Conservation (phyloP, 2,113 vertebrate species). For the Oceanodroma tethys region DNA sequence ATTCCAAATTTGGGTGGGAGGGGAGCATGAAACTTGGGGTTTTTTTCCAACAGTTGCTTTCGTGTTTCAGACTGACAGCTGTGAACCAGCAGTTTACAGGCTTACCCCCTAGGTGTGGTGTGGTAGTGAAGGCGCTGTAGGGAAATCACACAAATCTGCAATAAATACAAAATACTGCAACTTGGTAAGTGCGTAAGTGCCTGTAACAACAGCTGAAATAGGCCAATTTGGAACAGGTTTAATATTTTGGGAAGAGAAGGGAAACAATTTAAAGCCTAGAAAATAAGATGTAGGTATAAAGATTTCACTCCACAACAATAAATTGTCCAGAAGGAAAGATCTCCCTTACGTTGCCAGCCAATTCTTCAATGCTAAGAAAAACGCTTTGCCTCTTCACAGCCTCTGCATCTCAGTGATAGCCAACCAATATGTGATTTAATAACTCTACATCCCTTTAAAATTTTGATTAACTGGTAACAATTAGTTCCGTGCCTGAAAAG, state of each 20-base stretch:
- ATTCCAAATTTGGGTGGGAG: not conserved
- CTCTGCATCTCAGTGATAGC: not conserved
- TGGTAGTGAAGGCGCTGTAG: not conserved
- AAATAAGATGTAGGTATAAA: not conserved
- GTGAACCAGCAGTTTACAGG: not conserved
- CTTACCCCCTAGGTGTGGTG: not conserved
- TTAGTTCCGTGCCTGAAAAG: not conserved
- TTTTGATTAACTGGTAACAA: not conserved
- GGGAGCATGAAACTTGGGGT: not conserved
- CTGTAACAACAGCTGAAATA: not conserved
- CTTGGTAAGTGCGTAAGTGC: not conserved
- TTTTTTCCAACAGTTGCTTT: not conserved
- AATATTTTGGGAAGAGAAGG: not conserved
- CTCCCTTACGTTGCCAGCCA: not conserved
- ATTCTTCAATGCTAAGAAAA: not conserved
- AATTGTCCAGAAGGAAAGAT: not conserved
- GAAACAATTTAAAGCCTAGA: not conserved
- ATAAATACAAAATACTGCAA: not conserved
- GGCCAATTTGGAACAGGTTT: not conserved
- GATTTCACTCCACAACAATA: not conserved
- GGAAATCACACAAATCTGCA: not conserved
- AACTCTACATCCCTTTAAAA: not conserved
- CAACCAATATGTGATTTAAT: not conserved
- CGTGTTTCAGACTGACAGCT: not conserved
- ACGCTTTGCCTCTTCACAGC: rapidly evolving